These are phyloP conservation scores for Eudyptes chrysolophus DNA, from an alignment of 2,113 vertebrate genomes.

Conservation along the genomic window DNA sequence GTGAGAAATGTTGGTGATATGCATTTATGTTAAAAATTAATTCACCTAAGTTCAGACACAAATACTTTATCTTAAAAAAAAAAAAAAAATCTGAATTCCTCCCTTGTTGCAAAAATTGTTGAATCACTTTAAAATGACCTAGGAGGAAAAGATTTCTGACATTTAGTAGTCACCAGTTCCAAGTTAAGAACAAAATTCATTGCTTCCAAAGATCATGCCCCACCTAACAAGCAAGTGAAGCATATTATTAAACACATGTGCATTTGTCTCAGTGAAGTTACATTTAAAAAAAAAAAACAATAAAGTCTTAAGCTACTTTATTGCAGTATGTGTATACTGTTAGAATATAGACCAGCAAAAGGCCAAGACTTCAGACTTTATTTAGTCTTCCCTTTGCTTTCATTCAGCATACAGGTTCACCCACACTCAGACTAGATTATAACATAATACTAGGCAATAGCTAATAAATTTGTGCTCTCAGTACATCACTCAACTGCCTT, in stretches of 20 bases:
- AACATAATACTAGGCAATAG: background rate
- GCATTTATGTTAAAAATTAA: background rate
- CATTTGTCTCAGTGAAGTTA: background rate
- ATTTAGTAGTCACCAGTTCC: background rate
- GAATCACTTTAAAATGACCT: background rate
- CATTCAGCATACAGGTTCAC: background rate
- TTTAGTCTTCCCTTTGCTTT: background rate
- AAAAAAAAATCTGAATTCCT: background rate
- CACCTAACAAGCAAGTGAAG: background rate
- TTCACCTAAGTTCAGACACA: background rate
- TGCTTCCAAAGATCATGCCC: background rate
- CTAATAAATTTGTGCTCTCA: conserved; percentile 4
- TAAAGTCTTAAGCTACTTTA: background rate
- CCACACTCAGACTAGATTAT: background rate
- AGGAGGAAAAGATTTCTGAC: background rate
- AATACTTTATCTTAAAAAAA: background rate
- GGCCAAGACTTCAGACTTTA: background rate
- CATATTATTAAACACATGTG: background rate
- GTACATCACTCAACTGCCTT: conserved; percentile 36
- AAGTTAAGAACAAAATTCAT: background rate
- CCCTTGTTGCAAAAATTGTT: background rate
- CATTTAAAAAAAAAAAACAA: background rate
- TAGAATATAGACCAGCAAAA: background rate
- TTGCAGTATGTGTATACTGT: background rate
- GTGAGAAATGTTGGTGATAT: background rate